These are phyloP conservation scores for Callosobruchus maculatus DNA, from an alignment of 2,888 invertebrate genomes.

Conservation along the genomic window DNA sequence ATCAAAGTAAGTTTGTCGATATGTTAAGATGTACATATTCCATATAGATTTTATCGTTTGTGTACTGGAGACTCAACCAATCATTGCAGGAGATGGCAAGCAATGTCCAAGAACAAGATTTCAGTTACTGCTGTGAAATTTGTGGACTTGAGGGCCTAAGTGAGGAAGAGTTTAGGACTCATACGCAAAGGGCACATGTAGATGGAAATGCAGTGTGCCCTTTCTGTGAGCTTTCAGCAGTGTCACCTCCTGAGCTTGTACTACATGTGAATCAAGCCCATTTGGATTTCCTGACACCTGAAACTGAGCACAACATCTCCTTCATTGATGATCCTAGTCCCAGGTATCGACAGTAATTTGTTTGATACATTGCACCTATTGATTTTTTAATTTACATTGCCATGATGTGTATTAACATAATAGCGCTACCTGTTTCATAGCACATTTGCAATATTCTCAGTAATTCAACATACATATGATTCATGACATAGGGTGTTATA, in stretches of 20 bases:
- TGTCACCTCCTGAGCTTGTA: constrained; percentile 70
- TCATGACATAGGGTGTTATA: too few relatives aligned
- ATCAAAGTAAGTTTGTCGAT: neutral
- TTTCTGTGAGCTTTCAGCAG: constrained; percentile 73
- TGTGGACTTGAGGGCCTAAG: constrained; percentile 80
- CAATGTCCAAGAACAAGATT: constrained; percentile 50
- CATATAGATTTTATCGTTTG: neutral
- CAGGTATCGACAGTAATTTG: constrained; percentile 25
- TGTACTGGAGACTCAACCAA: neutral
- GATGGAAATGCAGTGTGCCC: constrained; percentile 77
- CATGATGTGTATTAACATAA: too few relatives aligned
- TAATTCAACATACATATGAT: too few relatives aligned
- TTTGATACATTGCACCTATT: neutral
- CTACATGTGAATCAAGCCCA: constrained; percentile 82
- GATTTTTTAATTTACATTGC: neutral
- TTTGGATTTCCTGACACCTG: constrained; percentile 76
- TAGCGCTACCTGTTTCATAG: too few relatives aligned
- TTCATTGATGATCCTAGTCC: constrained; percentile 69
- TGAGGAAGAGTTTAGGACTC: constrained; percentile 74
- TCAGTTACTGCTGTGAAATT: constrained; percentile 72
- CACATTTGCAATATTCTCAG: too few relatives aligned
- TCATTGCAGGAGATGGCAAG: constrained; percentile 46
- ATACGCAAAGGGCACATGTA: constrained; percentile 74
- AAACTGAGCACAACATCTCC: constrained; percentile 66
- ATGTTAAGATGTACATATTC: neutral